A percentile compares a stretch with the other conserved stretches of the same genome.
phyloP scores from a whole-genome alignment of 2,113 vertebrate genomes.

The Aix galericulata region DNA sequence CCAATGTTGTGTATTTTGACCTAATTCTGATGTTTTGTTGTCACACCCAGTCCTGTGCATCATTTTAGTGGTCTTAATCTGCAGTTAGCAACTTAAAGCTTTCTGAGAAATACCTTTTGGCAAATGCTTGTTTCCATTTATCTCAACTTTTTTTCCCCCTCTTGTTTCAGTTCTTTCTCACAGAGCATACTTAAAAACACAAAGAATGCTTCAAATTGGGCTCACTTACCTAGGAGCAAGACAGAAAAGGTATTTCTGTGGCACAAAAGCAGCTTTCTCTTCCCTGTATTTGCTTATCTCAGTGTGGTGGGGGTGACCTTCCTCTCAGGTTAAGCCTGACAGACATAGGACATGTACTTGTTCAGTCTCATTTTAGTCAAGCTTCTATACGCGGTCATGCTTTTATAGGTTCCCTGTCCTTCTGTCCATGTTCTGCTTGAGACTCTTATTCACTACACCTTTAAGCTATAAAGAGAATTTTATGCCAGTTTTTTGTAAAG shows the following conservation, averaged over 20 bases:
- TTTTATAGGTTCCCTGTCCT: background rate
- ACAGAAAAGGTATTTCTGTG: background rate
- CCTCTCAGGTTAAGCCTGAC: background rate
- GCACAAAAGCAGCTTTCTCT: background rate
- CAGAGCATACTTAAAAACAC: background rate
- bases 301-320: background rate
- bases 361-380: background rate
- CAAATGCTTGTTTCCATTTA: background rate
- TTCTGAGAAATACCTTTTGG: background rate
- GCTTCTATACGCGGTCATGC: background rate
- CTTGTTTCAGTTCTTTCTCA: background rate
- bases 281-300: background rate
- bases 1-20: background rate
- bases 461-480: too few species aligned
- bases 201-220: background rate
- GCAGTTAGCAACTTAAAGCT: background rate
- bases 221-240: background rate
- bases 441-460: too few species aligned
- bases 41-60: background rate
- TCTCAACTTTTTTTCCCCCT: background rate
- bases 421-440: background rate
- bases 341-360: accelerated
- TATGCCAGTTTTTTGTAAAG: background rate
- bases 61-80: background rate
- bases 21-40: background rate